Conservation (phyloP, 2,797 vertebrate genomes). For the Heteromormyrus szaboi region DNA sequence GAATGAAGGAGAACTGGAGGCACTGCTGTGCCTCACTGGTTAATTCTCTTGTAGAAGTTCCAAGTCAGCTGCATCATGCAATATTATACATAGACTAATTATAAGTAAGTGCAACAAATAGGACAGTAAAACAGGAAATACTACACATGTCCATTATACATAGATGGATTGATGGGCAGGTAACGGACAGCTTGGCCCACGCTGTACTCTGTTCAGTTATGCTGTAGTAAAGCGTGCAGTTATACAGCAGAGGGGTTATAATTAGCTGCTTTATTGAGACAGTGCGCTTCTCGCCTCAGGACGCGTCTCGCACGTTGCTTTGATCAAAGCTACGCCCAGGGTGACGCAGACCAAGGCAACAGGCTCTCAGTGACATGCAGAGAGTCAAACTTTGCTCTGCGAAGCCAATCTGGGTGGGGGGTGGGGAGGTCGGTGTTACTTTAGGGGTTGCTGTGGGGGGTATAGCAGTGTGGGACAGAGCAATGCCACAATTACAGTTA, state of each 20-base stretch:
- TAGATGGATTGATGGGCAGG: neutral
- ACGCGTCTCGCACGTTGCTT: slow-evolving; percentile 63
- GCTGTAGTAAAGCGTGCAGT: slow-evolving; percentile 56
- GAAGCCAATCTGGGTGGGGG: slow-evolving; percentile 22
- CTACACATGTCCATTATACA: neutral
- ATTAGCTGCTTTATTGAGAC: slow-evolving; percentile 60
- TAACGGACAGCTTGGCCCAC: slow-evolving; percentile 22
- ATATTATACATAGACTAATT: neutral
- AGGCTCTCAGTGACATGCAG: slow-evolving; percentile 59
- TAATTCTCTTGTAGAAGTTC: neutral
- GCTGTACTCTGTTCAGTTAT: slow-evolving; percentile 44
- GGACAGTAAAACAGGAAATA: neutral
- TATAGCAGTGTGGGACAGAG: neutral
- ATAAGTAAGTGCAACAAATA: neutral
- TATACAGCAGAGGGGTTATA: slow-evolving; percentile 58
- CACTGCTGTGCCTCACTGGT: neutral
- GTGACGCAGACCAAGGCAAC: slow-evolving; percentile 64
- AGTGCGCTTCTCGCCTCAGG: slow-evolving; percentile 57
- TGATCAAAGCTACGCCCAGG: slow-evolving; percentile 74
- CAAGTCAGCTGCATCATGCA: neutral
- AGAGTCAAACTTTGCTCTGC: slow-evolving; percentile 43
- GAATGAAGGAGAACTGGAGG: neutral
- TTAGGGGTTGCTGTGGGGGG: neutral
- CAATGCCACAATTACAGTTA: neutral
- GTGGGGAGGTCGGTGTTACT: neutral